Evolutionary conservation across 2,888 invertebrate species (phyloP), one percentile per base, ranked within the genome.

Genomic region (Orthosia gracilis): DNA sequence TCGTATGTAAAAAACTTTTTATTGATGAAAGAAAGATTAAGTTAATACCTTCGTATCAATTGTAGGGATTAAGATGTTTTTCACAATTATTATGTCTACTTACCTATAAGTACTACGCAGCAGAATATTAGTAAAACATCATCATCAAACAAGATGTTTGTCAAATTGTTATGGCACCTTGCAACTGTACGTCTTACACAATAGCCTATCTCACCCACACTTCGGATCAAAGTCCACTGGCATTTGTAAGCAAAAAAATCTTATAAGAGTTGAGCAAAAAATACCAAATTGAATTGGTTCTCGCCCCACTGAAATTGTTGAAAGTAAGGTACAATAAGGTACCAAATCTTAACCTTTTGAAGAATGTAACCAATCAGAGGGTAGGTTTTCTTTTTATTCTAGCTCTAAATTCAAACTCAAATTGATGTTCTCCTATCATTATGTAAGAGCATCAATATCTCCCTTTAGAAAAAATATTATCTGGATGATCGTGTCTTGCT

Each of bases 41-140:
- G 31, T 54, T 65, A 69, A 73, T 58, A 45, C 40, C 54, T n/a
- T 57, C 31, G 40, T 59, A 66, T 62, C 49, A 61, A 55, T 58
- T 65, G 17, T n/a, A 65, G 21, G 54, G 61, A 77, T 65, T 52
- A 67, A 52, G 13, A 23, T 66, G 50, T 80, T 80, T 65, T 80
- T 80, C 63, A 64, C 49, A 54, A 49, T 49, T 15, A 61, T 26
- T 26, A 45, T 18, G n/a, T 26, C 52, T 52, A 26, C 11, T 3
- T 63, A 55, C 31, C 21, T 50, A 17, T 76, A 54, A 57, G 57
- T 58, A 62, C 21, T 79, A 21, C 67, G 47, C 67, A 78, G 57
- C 23, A 54, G 15, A 74, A 54, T 63, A 49, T 52, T 23, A 26
- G n/a, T n/a, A 47, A 61, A 66, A 66, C 57, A 62, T 57, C 3